Conservation (phyloP, 2,797 vertebrate species). For the Fundulus diaphanus region DNA sequence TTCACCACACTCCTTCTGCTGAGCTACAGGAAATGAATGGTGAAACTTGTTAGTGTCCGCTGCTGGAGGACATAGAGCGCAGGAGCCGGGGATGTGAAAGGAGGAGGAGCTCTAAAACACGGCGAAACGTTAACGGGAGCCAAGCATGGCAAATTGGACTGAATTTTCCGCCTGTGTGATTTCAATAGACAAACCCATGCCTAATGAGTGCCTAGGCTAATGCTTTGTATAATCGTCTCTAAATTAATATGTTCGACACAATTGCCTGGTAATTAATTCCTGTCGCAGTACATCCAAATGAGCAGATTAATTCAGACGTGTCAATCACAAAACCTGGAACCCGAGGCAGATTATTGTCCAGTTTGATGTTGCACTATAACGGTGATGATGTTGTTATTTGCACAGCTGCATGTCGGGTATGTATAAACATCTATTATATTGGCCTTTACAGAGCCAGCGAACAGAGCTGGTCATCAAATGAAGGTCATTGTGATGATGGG, state of each 20-base stretch:
- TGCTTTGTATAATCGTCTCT: constrained; percentile 80
- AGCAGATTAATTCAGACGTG: constrained; percentile 78
- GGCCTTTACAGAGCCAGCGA: constrained; percentile 66
- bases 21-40: constrained; percentile 13
- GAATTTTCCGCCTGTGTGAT: constrained; percentile 74
- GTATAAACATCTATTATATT: constrained; percentile 78
- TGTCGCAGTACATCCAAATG: constrained; percentile 74
- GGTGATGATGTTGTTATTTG: constrained; percentile 69
- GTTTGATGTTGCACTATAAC: constrained; percentile 33
- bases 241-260: constrained; percentile 84
- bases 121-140: constrained; percentile 57
- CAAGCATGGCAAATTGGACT: constrained; percentile 65
- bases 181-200: constrained; percentile 75
- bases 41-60: constrained; percentile 3
- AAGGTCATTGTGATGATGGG: constrained; percentile 75
- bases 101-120: constrained; percentile 42
- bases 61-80: background rate
- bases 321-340: constrained; percentile 75
- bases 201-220: constrained; percentile 78
- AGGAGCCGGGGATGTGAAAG: constrained; percentile 30
- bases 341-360: constrained; percentile 61
- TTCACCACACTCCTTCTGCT: constrained; percentile 4
- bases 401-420: constrained; percentile 62
- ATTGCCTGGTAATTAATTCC: constrained; percentile 83
- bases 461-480: constrained; percentile 72